These are phyloP conservation scores for Caprella mutica DNA, from an alignment of 2,888 invertebrate species.

Conservation along the genomic window DNA sequence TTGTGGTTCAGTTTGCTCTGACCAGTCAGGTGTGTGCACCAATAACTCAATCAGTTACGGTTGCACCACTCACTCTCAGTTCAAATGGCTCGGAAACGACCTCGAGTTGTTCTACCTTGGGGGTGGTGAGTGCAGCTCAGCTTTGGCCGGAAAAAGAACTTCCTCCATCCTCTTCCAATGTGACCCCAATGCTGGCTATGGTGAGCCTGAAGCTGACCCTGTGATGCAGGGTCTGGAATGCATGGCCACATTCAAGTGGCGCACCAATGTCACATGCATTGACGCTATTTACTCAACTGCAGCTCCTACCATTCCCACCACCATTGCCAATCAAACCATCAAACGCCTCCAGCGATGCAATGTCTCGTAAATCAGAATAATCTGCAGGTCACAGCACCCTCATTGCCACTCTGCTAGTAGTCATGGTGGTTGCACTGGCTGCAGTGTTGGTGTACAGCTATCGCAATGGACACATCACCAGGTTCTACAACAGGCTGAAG, in stretches of 20 bases:
- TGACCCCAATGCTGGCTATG: slow-evolving; percentile 24
- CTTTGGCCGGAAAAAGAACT: slow-evolving; percentile 15
- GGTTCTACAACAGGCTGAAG: slow-evolving; percentile 6
- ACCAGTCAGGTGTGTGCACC: slow-evolving; percentile 18
- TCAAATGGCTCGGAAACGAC: slow-evolving; percentile 15
- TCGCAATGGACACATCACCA: neutral
- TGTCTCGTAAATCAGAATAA: too few species aligned
- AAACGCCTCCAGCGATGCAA: too few species aligned
- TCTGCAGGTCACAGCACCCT: too few species aligned
- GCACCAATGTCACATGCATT: slow-evolving; percentile 30
- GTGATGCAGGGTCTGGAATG: slow-evolving; percentile 19
- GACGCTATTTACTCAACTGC: slow-evolving; percentile 22
- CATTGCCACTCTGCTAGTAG: too few species aligned
- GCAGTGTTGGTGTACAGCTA: neutral
- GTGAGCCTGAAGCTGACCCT: slow-evolving; percentile 22
- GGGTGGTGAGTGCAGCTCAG: slow-evolving; percentile 7
- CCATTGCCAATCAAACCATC: neutral
- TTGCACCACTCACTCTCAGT: slow-evolving; percentile 11
- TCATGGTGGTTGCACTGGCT: neutral
- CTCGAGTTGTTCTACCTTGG: slow-evolving; percentile 18
- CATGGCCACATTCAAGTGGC: slow-evolving; percentile 21
- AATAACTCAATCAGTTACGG: slow-evolving; percentile 18
- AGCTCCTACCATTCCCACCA: neutral
- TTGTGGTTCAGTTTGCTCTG: slow-evolving; percentile 22
- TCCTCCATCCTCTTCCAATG: slow-evolving; percentile 22